phyloP scores from a whole-genome alignment of 2,888 invertebrate species.

The Platynereis dumerilii region DNA sequence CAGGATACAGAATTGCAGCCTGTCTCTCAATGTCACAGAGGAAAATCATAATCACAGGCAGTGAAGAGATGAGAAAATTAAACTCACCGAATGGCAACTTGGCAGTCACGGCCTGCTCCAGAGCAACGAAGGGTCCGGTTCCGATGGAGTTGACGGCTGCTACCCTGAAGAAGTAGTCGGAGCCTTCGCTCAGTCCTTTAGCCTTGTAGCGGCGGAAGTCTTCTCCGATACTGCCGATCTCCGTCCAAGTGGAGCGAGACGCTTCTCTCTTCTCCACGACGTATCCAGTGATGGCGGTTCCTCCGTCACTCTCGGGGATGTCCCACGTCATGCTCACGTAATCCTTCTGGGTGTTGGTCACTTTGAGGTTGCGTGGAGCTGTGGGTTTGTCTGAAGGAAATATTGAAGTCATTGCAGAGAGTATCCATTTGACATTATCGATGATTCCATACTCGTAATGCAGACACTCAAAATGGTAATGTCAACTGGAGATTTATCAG shows the following conservation, averaged over 20 bases:
- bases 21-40: too few species aligned
- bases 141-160: conserved; percentile 86
- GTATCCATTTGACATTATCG: too few species aligned
- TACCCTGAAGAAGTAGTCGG: conserved; percentile 85
- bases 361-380: conserved; percentile 39
- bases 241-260: conserved; percentile 32
- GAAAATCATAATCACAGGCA: too few species aligned
- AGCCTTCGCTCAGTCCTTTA: conserved; percentile 74
- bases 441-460: too few species aligned
- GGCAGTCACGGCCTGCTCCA: conserved; percentile 42
- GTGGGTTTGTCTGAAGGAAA: conserved; percentile 40
- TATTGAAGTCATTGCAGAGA: too few species aligned
- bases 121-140: conserved; percentile 36
- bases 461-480: too few species aligned
- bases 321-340: conserved; percentile 42
- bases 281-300: conserved; percentile 37
- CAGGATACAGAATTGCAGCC: too few species aligned
- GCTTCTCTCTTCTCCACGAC: conserved; percentile 39
- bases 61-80: too few species aligned
- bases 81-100: conserved; percentile 45
- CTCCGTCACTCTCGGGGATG: conserved; percentile 39
- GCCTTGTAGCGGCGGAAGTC: conserved; percentile 34
- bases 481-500: too few species aligned
- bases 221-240: conserved; percentile 23
- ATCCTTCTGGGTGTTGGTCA: conserved; percentile 36